Conservation (phyloP, 2,113 vertebrate genomes). For the Caranx melampygus region DNA sequence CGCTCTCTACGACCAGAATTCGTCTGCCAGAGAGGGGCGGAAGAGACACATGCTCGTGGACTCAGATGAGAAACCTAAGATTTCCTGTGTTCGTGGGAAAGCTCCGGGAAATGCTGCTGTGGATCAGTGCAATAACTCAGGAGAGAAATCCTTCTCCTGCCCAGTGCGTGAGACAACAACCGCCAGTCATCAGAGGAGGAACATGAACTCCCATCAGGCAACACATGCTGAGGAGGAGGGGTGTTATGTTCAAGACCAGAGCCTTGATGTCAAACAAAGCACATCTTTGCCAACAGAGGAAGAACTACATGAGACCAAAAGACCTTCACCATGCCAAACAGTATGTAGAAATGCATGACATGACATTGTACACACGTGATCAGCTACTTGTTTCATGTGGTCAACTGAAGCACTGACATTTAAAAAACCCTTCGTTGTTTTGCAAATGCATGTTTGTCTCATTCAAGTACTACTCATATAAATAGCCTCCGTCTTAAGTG, state of each 20-base stretch:
- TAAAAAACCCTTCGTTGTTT: neutral
- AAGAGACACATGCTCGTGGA: slow-evolving; percentile 6
- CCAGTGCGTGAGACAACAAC: slow-evolving; percentile 18
- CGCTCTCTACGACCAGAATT: slow-evolving; percentile 11
- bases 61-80: slow-evolving; percentile 38
- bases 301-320: slow-evolving; percentile 37
- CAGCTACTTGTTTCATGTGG: neutral
- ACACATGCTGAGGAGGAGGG: slow-evolving; percentile 5
- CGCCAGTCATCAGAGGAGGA: slow-evolving; percentile 1
- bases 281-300: slow-evolving; percentile 51
- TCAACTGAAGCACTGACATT: neutral
- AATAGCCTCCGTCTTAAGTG: no score
- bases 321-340: slow-evolving; percentile 49
- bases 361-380: neutral
- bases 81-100: slow-evolving; percentile 21
- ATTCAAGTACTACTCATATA: no score
- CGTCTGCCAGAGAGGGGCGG: slow-evolving; percentile 5
- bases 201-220: slow-evolving; percentile 16
- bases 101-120: slow-evolving; percentile 12
- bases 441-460: no score
- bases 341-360: slow-evolving; percentile 33
- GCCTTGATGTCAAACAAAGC: slow-evolving; percentile 27
- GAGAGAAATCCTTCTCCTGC: slow-evolving; percentile 24
- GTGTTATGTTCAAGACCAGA: slow-evolving; percentile 27
- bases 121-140: slow-evolving; percentile 42